A percentile compares a stretch with the other conserved stretches of the same genome.
phyloP scores from a whole-genome alignment of 2,797 vertebrate species.

The Furcifer pardalis region DNA sequence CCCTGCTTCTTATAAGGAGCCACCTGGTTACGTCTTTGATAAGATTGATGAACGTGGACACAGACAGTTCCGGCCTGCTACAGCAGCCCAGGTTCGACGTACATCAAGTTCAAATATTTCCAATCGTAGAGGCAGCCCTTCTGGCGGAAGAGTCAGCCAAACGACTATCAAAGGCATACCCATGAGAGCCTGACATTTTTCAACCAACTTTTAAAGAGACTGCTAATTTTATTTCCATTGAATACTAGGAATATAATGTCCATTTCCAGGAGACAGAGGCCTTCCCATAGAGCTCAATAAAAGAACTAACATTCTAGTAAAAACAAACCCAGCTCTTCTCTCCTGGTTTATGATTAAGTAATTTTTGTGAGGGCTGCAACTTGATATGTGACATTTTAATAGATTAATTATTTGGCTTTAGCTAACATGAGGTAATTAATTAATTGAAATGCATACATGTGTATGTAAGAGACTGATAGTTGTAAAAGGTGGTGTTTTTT shows the following conservation, averaged over 20 bases:
- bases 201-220: constrained; percentile 42
- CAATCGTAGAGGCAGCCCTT: constrained; percentile 6
- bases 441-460: background rate
- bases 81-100: background rate
- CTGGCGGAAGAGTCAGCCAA: constrained; percentile 13
- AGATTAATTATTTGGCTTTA: background rate
- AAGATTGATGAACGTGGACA: constrained; percentile 63
- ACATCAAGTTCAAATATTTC: constrained; percentile 2
- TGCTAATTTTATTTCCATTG: constrained; percentile 45
- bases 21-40: constrained; percentile 57
- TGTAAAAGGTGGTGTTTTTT: background rate
- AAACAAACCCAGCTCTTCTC: constrained; percentile 6
- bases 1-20: constrained; percentile 60
- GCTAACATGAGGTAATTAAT: background rate
- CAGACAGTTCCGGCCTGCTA: constrained; percentile 53
- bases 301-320: constrained; percentile 44
- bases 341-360: background rate
- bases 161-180: constrained; percentile 41
- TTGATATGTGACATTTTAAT: background rate
- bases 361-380: background rate
- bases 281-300: constrained; percentile 48
- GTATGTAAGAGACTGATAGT: too few relatives aligned
- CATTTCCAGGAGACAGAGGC: background rate
- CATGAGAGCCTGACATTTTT: constrained; percentile 46
- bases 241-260: constrained; percentile 28